Conservation (phyloP, 2,797 vertebrate genomes). For the Sternotherus odoratus region DNA sequence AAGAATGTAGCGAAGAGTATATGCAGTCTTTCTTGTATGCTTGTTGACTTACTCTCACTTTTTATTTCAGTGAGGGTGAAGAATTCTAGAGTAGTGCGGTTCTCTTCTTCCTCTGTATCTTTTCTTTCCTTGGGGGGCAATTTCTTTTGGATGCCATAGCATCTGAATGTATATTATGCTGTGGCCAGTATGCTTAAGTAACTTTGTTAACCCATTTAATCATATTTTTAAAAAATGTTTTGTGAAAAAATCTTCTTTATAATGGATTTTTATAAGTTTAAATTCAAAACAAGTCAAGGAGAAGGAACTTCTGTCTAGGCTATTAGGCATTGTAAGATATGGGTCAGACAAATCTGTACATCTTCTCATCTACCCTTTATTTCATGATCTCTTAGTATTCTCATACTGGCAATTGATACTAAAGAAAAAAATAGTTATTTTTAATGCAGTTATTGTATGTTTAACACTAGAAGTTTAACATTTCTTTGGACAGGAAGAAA, state of each 20-base stretch:
- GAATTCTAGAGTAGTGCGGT: background rate
- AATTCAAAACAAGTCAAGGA: background rate
- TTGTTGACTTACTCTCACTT: background rate
- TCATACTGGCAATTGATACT: background rate
- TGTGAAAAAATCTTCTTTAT: background rate
- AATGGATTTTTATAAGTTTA: background rate
- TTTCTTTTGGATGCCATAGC: background rate
- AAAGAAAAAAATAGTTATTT: background rate
- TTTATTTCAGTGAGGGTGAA: background rate
- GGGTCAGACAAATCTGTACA: rapidly evolving
- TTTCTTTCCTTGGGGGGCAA: background rate
- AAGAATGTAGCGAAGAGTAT: background rate
- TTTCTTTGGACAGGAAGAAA: background rate
- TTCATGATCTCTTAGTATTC: background rate
- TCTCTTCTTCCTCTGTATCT: background rate
- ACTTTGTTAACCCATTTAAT: background rate
- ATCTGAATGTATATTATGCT: background rate
- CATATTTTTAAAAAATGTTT: background rate
- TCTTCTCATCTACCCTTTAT: background rate
- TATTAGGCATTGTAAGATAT: rapidly evolving
- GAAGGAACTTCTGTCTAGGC: background rate
- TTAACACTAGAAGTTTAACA: background rate
- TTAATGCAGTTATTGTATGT: background rate
- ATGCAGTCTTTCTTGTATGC: background rate
- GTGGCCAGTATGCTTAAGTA: background rate